phyloP scores from a whole-genome alignment of 2,888 invertebrate species.

The Aphidoletes aphidimyza region DNA sequence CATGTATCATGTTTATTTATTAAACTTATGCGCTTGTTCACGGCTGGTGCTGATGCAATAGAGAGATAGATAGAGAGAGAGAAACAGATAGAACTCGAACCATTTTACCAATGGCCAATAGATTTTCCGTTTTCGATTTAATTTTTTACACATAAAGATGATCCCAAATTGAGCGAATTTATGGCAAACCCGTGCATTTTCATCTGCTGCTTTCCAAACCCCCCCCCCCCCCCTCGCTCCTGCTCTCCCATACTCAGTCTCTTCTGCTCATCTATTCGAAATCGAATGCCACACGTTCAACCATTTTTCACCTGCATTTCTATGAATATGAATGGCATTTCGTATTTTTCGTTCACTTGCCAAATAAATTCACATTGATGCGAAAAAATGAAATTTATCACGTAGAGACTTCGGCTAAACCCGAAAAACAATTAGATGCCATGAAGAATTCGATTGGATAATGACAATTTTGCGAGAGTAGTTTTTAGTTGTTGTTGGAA shows the following conservation, averaged over 20 bases:
- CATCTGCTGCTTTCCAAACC: too few species aligned
- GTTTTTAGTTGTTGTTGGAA: too few species aligned
- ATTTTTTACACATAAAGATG: slow-evolving; percentile 18
- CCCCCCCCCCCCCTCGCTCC: too few species aligned
- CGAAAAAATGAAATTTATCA: slow-evolving; percentile 16
- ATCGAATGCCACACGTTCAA: neutral
- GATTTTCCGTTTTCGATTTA: slow-evolving; percentile 25
- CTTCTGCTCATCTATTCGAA: too few species aligned
- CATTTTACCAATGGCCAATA: slow-evolving; percentile 12
- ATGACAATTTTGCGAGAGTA: too few species aligned
- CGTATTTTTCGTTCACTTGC: slow-evolving; percentile 1
- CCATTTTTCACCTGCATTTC: slow-evolving; percentile 30
- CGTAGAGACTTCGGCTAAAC: neutral
- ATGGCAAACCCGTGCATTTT: slow-evolving; percentile 8
- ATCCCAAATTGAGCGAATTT: neutral
- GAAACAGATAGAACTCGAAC: neutral
- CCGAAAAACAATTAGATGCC: neutral
- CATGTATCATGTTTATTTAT: slow-evolving; percentile 44
- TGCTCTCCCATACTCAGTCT: too few species aligned
- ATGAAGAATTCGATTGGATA: too few species aligned
- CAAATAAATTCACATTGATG: slow-evolving; percentile 34
- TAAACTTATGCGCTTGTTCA: slow-evolving; percentile 29
- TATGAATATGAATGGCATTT: slow-evolving; percentile 27
- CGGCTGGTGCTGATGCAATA: too few species aligned
- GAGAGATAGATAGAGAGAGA: too few species aligned